Evolutionary conservation across 2,797 vertebrate genomes (phyloP), one percentile per base, ranked within the genome.

Genomic region (Stomatorhinus walkeri): DNA sequence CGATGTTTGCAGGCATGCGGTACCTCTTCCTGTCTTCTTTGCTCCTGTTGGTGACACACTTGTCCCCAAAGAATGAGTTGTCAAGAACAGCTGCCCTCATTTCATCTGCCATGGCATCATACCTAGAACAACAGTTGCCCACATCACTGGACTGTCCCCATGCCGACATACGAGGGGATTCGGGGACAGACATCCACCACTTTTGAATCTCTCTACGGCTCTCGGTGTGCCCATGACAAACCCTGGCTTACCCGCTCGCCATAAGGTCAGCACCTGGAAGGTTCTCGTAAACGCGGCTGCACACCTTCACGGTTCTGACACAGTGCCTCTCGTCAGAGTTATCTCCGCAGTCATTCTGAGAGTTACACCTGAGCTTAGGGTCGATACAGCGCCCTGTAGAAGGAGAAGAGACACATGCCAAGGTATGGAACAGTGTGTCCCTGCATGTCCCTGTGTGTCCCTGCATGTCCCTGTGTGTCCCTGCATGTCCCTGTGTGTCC

Each of bases 321-420:
- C 98, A 99, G 87, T 95, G 87, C 81, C 90, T 96, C 95, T 99
- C 98, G 24, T 99, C 98, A 0, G 97, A 97, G 91, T 96, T 97
- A 90, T 99, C 98, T 3, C 95, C 96, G 54, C 98, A 99, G 93
- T 99, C 98, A 28, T 98, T 97, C 94, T 99, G 97, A 40, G 91
- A 94, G 92, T 99, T 99, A 90, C 98, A 98, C 51, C 94, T 93
- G 64, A 98, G 91, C 0, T 93, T 94, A 0, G 91, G 91, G 89
- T 95, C 93, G 92, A 99, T 96, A 91, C 97, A 99, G 89, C 97
- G 97, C 24, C 97, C 98, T 99, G 93, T 46, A 89, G 28, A 85
- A 56, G 87, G 4, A 84, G 54, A 59, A 9, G 52, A 49, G 84
- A 5, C 40, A 52, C 51, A 0, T 84, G 32, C n/a, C 16, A 4